Base-by-base conservation (phyloP, 2,888 invertebrate species). In the Sthenelais limicola region DNA sequence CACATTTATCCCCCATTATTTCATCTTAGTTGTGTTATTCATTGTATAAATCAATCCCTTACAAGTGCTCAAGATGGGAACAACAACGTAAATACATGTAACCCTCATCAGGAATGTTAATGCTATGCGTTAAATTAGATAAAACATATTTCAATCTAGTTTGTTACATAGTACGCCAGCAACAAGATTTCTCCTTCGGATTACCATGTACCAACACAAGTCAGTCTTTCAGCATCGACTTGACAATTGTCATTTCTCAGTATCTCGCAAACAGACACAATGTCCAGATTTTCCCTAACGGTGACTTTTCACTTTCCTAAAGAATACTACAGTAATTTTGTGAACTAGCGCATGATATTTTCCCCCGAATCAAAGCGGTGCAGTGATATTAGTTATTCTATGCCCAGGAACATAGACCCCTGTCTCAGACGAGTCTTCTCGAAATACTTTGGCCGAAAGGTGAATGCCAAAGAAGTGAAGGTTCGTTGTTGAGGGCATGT, bases 41-140 rank as follows among this genome's bases (percentile, higher is more conserved):
- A 32, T 33, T 28, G n/a, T 32, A n/a, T 30, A 52, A 30, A 21
- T 56, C 30, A 56, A 56, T 33, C 30, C 30, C 33, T 56, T 56
- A 33, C 56, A 56, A 56, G 56, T 56, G 56, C 56, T 32, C 18
- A 28, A 56, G 56, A 56, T 28, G 56, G 56, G 56, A 56, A 56
- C 56, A 56, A 56, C 56, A 33, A 33, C 30, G 56, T 33, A n/a
- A 3, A 32, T n/a, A n/a, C n/a, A n/a, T n/a, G n/a, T 56, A 56
- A 56, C 32, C 56, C 33, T 33, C 56, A 56, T 56, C 56, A 56
- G 56, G 56, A 56, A 56, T 56, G 56, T 56, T 56, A 56, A 56
- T 56, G 18, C 56, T 56, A 56, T 56, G 33, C 56, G 33, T 56
- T 56, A 56, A 56, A 56, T 56, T 33, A 30, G 56, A 33, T 32